Conservation (phyloP, 2,113 vertebrate genomes). For the Murina feae region DNA sequence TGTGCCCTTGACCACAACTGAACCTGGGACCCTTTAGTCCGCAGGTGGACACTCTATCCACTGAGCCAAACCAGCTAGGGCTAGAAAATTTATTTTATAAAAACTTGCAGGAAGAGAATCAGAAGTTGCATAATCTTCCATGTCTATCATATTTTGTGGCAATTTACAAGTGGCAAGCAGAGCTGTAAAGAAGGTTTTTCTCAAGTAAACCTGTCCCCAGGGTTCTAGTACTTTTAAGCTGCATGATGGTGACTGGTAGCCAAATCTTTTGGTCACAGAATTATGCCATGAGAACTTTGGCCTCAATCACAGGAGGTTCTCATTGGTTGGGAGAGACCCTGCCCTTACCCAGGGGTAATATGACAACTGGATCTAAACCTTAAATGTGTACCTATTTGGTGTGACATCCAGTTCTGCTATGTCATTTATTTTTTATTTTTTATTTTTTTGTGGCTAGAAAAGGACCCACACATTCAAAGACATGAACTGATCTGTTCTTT, state of each 20-base stretch:
- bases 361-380: neutral
- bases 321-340: neutral
- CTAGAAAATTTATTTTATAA: neutral
- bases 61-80: no score
- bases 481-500: neutral
- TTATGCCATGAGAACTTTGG: neutral
- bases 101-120: neutral
- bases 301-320: neutral
- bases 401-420: neutral
- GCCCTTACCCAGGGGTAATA: neutral
- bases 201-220: neutral
- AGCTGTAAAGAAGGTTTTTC: neutral
- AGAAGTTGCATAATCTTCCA: neutral
- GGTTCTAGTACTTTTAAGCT: neutral
- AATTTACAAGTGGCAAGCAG: neutral
- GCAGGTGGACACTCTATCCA: no score
- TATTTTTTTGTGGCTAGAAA: neutral
- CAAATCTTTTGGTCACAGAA: neutral
- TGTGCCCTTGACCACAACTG: no score
- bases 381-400: neutral
- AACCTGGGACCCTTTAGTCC: no score
- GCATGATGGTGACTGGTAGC: neutral
- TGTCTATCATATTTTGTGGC: neutral
- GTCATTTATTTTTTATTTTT: no score
- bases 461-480: neutral